Conservation (phyloP, 2,797 vertebrate species). For the Semaprochilodus insignis region DNA sequence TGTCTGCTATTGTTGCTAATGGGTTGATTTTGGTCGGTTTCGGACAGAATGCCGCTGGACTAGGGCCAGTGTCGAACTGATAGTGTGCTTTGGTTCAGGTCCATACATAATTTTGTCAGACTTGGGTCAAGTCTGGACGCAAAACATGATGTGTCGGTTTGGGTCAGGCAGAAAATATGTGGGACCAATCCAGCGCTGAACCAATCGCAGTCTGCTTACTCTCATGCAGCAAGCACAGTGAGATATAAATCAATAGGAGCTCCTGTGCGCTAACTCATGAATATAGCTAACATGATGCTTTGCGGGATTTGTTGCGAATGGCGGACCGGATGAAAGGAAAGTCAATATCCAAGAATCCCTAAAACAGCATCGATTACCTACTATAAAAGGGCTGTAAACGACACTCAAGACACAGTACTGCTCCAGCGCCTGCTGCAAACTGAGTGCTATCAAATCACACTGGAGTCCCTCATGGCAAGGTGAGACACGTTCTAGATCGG, state of each 20-base stretch:
- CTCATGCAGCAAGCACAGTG: neutral
- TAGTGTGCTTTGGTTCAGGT: too few relatives aligned
- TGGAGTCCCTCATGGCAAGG: neutral
- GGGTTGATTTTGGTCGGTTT: too few relatives aligned
- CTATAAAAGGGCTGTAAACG: neutral
- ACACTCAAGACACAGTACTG: neutral
- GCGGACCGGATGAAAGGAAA: neutral
- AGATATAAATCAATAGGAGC: neutral
- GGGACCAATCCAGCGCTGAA: neutral
- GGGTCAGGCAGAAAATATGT: too few relatives aligned
- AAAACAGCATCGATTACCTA: neutral
- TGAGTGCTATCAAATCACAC: neutral
- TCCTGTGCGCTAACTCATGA: slow-evolving; percentile 13
- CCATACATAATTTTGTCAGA: too few relatives aligned
- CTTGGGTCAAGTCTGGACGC: too few relatives aligned
- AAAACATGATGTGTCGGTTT: too few relatives aligned
- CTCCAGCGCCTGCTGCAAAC: neutral
- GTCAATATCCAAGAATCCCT: neutral
- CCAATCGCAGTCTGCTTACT: neutral
- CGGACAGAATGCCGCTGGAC: too few relatives aligned
- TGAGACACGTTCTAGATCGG: neutral
- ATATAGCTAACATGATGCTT: neutral
- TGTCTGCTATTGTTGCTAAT: too few relatives aligned
- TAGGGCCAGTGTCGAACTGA: too few relatives aligned
- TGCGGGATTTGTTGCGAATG: neutral